Evolutionary conservation across 2,888 invertebrate genomes (phyloP).

Genomic region (Cephus sareptanus): DNA sequence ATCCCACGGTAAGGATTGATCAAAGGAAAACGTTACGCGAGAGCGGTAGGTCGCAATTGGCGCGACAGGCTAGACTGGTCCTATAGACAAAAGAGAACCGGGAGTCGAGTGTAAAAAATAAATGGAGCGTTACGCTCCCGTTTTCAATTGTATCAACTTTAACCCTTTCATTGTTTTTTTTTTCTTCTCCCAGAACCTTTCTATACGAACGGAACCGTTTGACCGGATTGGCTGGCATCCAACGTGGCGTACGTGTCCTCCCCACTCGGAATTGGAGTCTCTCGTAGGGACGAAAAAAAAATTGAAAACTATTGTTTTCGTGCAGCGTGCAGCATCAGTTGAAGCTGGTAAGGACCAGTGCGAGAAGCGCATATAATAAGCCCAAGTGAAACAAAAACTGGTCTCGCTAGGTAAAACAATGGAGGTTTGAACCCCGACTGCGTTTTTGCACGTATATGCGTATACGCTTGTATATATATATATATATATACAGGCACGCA

Average conservation of each 20-base stretch:
- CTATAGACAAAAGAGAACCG: not conserved
- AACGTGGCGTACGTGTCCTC: constrained; percentile 8
- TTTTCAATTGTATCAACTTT: constrained; percentile 60
- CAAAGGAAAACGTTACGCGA: not conserved
- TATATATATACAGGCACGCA: not conserved
- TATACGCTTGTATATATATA: not conserved
- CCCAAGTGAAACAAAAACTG: constrained; percentile 61
- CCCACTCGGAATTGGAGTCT: not conserved
- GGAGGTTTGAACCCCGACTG: constrained; percentile 25
- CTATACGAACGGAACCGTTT: constrained; percentile 47
- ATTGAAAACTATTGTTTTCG: constrained; percentile 16
- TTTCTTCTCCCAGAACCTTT: constrained; percentile 29
- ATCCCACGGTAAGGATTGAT: not conserved
- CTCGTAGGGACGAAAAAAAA: not conserved
- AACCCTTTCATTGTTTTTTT: constrained; percentile 55
- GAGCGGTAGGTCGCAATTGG: not conserved
- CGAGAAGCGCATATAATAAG: constrained; percentile 59
- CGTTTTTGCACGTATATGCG: not conserved
- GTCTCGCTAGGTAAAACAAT: constrained; percentile 63
- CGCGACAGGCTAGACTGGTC: not conserved
- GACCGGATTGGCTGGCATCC: constrained; percentile 52
- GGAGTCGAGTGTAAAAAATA: constrained; percentile 43
- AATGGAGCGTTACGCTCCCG: constrained; percentile 50
- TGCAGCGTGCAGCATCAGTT: constrained; percentile 29
- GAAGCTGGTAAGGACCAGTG: constrained; percentile 29